A percentile compares a stretch with the other conserved stretches of the same genome.
Conservation (phyloP, 2,113 vertebrate genomes). For the Hemiscyllium ocellatum region DNA sequence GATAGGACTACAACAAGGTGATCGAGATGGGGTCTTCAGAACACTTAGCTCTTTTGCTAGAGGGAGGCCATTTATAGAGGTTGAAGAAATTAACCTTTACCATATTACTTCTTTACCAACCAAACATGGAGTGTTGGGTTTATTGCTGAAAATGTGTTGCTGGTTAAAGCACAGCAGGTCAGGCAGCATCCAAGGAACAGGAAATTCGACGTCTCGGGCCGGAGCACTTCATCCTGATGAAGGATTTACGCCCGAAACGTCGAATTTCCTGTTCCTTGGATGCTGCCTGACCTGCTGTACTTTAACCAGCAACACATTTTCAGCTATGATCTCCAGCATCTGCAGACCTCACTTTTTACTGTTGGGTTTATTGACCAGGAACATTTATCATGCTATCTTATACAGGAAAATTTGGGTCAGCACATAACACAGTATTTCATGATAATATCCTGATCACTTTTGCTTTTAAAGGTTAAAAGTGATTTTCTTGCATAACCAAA, state of each 20-base stretch:
- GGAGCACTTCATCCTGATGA: no score
- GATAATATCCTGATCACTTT: not conserved
- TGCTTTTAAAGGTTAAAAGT: conserved; percentile 3
- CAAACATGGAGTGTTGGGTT: not conserved
- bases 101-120: not conserved
- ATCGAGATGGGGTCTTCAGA: not conserved
- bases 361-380: not conserved
- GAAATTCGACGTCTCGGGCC: no score
- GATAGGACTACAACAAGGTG: not conserved
- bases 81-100: conserved; percentile 27
- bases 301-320: no score
- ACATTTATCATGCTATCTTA: conserved; percentile 22
- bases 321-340: no score
- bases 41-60: not conserved
- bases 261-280: no score
- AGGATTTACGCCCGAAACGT: no score
- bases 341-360: no score
- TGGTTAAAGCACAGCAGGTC: no score
- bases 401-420: not conserved
- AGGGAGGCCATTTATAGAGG: not conserved
- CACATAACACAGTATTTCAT: not conserved
- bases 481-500: conserved; percentile 21
- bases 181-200: no score
- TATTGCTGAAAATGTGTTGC: no score
- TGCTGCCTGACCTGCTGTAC: no score